These are phyloP conservation scores for Colossoma macropomum DNA, from an alignment of 2,113 vertebrate genomes.

Conservation along the genomic window DNA sequence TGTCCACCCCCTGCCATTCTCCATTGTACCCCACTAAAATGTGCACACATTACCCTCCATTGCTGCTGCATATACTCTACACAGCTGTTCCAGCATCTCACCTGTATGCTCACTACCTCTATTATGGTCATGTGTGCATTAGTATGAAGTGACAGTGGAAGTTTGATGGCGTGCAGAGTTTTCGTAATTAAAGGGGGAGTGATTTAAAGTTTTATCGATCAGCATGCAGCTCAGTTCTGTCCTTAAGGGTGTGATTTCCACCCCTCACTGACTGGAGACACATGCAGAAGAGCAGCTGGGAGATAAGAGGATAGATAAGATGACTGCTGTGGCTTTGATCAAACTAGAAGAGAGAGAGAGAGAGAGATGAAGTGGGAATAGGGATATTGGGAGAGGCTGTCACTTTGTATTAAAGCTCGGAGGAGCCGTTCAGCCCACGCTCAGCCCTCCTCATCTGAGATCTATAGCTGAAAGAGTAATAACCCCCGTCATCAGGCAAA, in stretches of 20 bases:
- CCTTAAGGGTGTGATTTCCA: background rate
- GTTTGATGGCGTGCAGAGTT: background rate
- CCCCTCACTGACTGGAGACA: background rate
- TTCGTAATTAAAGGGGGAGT: background rate
- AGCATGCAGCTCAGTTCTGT: background rate
- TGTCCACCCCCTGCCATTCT: too few species aligned
- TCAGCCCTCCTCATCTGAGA: slow-evolving; percentile 16
- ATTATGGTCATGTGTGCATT: background rate
- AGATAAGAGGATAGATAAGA: background rate
- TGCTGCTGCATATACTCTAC: background rate
- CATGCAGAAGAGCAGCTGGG: background rate
- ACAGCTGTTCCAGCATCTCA: background rate
- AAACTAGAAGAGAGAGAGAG: slow-evolving; percentile 34
- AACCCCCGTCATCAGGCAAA: background rate
- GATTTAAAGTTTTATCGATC: background rate
- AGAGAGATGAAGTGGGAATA: background rate
- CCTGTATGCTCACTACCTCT: background rate
- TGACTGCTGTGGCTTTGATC: slow-evolving; percentile 46
- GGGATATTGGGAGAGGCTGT: slow-evolving; percentile 37
- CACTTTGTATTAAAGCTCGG: slow-evolving; percentile 32
- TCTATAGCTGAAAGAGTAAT: slow-evolving; percentile 33
- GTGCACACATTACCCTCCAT: background rate
- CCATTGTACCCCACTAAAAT: too few species aligned
- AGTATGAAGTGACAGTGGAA: background rate
- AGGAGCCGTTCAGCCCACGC: slow-evolving; percentile 6